Evolutionary conservation across 2,113 vertebrate genomes (phyloP).

Genomic region (Leuciscus idus): DNA sequence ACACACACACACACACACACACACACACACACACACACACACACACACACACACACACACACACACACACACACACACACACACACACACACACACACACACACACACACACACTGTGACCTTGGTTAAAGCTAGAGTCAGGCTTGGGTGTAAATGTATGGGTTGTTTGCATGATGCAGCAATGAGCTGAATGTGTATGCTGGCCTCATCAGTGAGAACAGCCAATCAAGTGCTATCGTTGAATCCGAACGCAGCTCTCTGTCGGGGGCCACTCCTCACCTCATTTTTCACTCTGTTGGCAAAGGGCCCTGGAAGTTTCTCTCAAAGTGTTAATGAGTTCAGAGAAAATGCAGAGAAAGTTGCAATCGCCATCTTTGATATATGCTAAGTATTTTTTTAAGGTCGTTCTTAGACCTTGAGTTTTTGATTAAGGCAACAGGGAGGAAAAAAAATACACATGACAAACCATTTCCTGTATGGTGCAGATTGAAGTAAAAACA

Average conservation of each 20-base stretch:
- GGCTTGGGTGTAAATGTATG: conserved; percentile 62
- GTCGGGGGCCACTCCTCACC: conserved; percentile 57
- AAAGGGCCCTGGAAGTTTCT: conserved; percentile 66
- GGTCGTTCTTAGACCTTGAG: conserved; percentile 26
- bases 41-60: neutral
- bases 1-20: neutral
- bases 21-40: neutral
- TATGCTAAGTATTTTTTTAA: conserved; percentile 49
- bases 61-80: conserved; percentile 14
- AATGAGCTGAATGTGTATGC: conserved; percentile 35
- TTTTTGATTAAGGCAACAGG: conserved; percentile 39
- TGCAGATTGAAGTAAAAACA: neutral
- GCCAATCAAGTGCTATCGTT: conserved; percentile 39
- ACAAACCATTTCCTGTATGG: conserved; percentile 21
- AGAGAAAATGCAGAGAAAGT: conserved; percentile 62
- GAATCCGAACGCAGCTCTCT: conserved; percentile 45
- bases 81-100: neutral
- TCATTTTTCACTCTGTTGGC: conserved; percentile 68
- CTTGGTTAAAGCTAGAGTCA: conserved; percentile 39
- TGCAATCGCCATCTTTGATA: conserved; percentile 44
- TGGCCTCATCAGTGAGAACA: conserved; percentile 46
- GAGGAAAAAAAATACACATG: neutral
- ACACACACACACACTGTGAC: conserved; percentile 33
- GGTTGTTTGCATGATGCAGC: conserved; percentile 49
- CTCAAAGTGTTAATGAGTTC: conserved; percentile 64